phyloP scores from a whole-genome alignment of 2,888 invertebrate species.

The Mythimna vitellina region DNA sequence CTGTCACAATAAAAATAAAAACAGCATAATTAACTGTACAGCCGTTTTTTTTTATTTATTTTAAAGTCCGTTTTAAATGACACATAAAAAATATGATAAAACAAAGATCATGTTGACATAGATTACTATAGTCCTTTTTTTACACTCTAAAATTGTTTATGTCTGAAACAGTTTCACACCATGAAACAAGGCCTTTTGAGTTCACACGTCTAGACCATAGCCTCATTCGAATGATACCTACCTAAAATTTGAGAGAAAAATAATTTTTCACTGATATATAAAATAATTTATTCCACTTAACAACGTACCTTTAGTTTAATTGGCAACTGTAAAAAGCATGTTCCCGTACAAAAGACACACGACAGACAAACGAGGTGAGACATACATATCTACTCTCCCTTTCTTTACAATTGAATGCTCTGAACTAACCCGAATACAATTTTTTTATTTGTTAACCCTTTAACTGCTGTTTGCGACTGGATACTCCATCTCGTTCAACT shows the following conservation, averaged over 20 bases:
- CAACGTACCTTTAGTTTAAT: constrained; percentile 21
- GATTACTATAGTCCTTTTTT: not conserved
- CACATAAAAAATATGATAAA: too few relatives aligned
- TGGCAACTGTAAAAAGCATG: constrained; percentile 27
- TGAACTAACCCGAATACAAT: constrained; percentile 1
- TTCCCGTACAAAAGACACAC: constrained; percentile 37
- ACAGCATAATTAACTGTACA: not conserved
- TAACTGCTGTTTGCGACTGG: too few relatives aligned
- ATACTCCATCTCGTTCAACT: too few relatives aligned
- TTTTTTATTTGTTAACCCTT: not conserved
- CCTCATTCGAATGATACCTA: constrained; percentile 24
- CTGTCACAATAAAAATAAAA: not conserved
- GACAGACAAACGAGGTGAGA: constrained; percentile 34
- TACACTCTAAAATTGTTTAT: too few relatives aligned
- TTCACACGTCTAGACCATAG: constrained; percentile 6
- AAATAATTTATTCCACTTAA: constrained; percentile 53
- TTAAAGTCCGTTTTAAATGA: not conserved
- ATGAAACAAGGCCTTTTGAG: not conserved
- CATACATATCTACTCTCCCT: constrained; percentile 27
- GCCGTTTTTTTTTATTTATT: not conserved
- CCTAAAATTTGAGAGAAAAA: constrained; percentile 35
- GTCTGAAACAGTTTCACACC: too few relatives aligned
- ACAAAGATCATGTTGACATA: not conserved
- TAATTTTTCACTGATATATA: constrained; percentile 13
- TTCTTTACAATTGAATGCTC: not conserved